A percentile compares a stretch with the other conserved stretches of the same genome.
Conservation (phyloP, 2,113 vertebrate genomes). For the Onychostoma macrolepis region DNA sequence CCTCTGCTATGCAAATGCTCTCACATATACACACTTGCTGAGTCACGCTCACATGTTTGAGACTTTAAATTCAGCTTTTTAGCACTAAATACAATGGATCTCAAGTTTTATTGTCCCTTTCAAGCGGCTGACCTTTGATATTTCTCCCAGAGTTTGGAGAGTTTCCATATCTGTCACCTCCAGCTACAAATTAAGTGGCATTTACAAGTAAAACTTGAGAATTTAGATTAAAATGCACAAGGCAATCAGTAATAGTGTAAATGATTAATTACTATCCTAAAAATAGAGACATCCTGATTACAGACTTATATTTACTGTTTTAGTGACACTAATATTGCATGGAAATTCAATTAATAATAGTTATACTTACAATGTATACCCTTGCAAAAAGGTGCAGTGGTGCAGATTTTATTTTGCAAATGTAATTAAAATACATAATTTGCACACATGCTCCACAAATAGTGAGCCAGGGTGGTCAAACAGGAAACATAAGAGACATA, state of each 20-base stretch:
- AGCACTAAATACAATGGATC: background rate
- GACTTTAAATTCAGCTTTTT: background rate
- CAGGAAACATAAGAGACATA: background rate
- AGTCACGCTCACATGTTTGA: background rate
- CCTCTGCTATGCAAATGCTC: background rate
- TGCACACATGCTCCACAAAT: background rate
- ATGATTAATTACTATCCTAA: background rate
- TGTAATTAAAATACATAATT: background rate
- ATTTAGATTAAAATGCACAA: background rate
- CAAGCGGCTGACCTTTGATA: background rate
- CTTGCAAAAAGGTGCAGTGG: background rate
- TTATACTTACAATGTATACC: too few relatives aligned
- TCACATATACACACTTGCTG: too few relatives aligned
- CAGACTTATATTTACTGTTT: background rate
- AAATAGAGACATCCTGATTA: background rate
- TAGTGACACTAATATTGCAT: background rate
- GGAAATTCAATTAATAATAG: background rate
- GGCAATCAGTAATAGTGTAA: background rate
- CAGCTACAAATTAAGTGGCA: background rate
- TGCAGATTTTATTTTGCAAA: background rate
- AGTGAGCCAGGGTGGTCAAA: background rate
- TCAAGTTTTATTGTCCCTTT: background rate
- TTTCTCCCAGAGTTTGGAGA: background rate
- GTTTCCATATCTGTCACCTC: constrained; percentile 3
- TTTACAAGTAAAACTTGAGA: background rate